A percentile compares a stretch with the other conserved stretches of the same genome.
Conservation (phyloP, 2,888 invertebrate species). For the Drosophila infuscata region DNA sequence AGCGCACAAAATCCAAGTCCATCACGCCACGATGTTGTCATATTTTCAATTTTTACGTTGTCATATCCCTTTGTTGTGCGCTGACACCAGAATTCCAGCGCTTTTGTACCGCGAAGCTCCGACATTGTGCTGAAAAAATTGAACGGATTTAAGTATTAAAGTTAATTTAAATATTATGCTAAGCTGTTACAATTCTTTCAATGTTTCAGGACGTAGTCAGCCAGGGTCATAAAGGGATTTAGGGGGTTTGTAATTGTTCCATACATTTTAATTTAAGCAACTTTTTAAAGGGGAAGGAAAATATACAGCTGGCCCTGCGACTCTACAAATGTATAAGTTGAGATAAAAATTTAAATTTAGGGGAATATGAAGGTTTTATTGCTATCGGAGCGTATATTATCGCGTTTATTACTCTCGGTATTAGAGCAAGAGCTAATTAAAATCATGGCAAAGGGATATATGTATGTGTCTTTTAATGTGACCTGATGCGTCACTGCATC, state of each 20-base stretch:
- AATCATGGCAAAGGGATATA: neutral
- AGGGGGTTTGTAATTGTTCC: too few species aligned
- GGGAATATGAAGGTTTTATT: neutral
- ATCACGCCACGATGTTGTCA: slow-evolving; percentile 98
- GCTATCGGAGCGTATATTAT: neutral
- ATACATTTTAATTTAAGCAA: neutral
- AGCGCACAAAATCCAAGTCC: slow-evolving; percentile 98
- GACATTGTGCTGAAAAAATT: slow-evolving; percentile 70
- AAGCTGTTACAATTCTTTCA: too few species aligned
- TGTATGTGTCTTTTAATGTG: neutral
- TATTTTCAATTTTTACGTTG: slow-evolving; percentile 95
- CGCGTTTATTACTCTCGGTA: neutral
- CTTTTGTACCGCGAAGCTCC: slow-evolving; percentile 94
- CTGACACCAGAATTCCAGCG: slow-evolving; percentile 96
- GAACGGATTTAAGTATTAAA: neutral
- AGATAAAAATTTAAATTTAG: neutral
- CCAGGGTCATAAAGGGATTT: too few species aligned
- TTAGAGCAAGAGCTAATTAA: neutral
- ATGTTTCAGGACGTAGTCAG: too few species aligned
- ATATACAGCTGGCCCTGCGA: neutral
- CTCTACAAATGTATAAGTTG: neutral
- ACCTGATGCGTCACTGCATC: neutral
- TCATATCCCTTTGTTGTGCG: slow-evolving; percentile 95
- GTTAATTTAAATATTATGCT: neutral
- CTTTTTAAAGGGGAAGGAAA: neutral